Conservation (phyloP, 1,140 invertebrate genomes). For the Micrasema longulum region DNA sequence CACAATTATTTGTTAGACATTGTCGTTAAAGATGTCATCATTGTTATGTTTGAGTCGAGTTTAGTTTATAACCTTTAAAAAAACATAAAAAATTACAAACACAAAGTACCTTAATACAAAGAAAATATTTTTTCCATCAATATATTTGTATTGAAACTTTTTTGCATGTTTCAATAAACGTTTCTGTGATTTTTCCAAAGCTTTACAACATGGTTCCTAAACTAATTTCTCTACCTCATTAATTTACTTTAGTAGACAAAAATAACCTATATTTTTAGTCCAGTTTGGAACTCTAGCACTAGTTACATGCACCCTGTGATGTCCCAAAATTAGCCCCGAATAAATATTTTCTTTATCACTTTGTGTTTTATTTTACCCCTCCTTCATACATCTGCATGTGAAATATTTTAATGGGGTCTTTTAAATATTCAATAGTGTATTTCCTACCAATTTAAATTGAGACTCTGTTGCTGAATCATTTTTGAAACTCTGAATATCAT, state of each 20-base stretch:
- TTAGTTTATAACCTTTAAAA: neutral
- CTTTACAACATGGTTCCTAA: neutral
- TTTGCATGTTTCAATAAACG: conserved; percentile 3
- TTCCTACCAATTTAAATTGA: too few relatives aligned
- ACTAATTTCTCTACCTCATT: conserved; percentile 31
- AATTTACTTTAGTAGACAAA: neutral
- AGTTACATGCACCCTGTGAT: conserved; percentile 7
- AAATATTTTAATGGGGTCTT: too few relatives aligned
- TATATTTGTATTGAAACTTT: conserved; percentile 4
- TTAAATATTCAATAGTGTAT: too few relatives aligned
- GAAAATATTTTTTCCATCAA: conserved; percentile 22
- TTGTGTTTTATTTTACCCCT: conserved; percentile 41
- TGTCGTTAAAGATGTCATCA: too few relatives aligned
- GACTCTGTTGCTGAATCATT: too few relatives aligned
- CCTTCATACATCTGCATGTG: too few relatives aligned
- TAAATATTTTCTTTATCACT: conserved; percentile 44
- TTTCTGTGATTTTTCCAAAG: conserved; percentile 23
- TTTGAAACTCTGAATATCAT: too few relatives aligned
- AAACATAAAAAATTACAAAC: neutral
- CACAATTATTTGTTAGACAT: too few relatives aligned
- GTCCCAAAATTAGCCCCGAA: conserved; percentile 9
- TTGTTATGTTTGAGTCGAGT: neutral
- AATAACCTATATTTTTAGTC: neutral
- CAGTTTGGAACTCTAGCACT: conserved; percentile 8
- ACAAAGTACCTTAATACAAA: conserved; percentile 16